Percentiles rank a stretch among this genome's conserved stretches.
Evolutionary conservation across 2,797 vertebrate genomes (phyloP).

Genomic region (Cryptoprocta ferox): DNA sequence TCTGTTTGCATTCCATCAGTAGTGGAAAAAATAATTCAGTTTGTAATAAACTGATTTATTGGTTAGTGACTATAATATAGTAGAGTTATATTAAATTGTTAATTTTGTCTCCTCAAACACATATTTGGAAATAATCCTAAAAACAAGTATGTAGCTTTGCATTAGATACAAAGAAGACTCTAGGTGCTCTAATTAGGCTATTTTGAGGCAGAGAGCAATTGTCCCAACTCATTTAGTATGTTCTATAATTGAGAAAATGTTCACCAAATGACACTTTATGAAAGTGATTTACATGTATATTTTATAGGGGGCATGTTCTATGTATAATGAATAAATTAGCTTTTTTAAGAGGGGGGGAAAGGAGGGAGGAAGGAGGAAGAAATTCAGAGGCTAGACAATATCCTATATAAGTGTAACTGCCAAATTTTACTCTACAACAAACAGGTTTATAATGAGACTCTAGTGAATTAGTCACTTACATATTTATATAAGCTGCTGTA

Average conservation of each 20-base stretch:
- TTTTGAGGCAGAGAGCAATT: constrained; percentile 70
- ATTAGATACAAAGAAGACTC: constrained; percentile 63
- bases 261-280: constrained; percentile 75
- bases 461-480: neutral
- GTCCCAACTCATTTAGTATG: constrained; percentile 70
- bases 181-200: constrained; percentile 75
- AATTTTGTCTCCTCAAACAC: constrained; percentile 67
- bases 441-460: neutral
- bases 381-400: neutral
- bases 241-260: constrained; percentile 78
- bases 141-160: constrained; percentile 68
- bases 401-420: neutral
- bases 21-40: constrained; percentile 70
- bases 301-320: constrained; percentile 78
- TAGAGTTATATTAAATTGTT: constrained; percentile 75
- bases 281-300: constrained; percentile 76
- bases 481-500: neutral
- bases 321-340: constrained; percentile 80
- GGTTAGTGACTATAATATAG: constrained; percentile 72
- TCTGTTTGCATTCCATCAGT: constrained; percentile 70
- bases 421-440: neutral
- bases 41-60: constrained; percentile 73
- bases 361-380: neutral
- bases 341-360: constrained; percentile 17
- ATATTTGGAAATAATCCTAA: constrained; percentile 44